Conservation (phyloP, 1,140 invertebrate species). For the Diprion similis region DNA sequence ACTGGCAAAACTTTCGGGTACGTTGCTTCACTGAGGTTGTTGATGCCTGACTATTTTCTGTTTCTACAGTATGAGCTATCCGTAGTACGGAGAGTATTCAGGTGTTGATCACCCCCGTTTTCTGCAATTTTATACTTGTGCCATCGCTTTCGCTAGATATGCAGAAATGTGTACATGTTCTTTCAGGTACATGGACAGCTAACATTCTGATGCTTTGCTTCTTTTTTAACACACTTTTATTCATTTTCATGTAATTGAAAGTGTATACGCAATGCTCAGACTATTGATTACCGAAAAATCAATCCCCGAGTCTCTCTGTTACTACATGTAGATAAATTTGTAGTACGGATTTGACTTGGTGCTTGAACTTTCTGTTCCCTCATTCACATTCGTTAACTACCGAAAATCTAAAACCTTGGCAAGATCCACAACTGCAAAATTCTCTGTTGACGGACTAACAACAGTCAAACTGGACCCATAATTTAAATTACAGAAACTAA, state of each 20-base stretch:
- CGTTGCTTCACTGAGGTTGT: neutral
- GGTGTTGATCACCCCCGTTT: slow-evolving; percentile 6
- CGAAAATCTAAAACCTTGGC: neutral
- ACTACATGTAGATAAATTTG: neutral
- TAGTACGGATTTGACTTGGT: neutral
- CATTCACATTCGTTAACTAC: neutral
- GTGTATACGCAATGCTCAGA: too few relatives aligned
- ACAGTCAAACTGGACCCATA: neutral
- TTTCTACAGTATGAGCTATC: slow-evolving; percentile 28
- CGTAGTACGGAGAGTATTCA: slow-evolving; percentile 36
- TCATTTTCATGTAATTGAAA: neutral
- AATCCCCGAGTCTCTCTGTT: neutral
- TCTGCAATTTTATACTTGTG: neutral
- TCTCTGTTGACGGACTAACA: neutral
- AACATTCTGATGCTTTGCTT: neutral
- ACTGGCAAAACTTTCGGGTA: neutral
- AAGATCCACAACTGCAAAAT: too few relatives aligned
- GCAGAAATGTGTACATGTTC: too few relatives aligned
- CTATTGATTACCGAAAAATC: neutral
- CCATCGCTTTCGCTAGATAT: neutral
- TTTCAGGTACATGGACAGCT: too few relatives aligned
- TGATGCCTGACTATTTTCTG: slow-evolving; percentile 24
- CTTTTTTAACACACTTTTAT: neutral
- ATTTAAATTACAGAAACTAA: too few relatives aligned
- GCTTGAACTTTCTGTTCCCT: neutral